These are phyloP conservation scores for Penaeus chinensis DNA, from an alignment of 1,140 invertebrate genomes.

Conservation along the genomic window DNA sequence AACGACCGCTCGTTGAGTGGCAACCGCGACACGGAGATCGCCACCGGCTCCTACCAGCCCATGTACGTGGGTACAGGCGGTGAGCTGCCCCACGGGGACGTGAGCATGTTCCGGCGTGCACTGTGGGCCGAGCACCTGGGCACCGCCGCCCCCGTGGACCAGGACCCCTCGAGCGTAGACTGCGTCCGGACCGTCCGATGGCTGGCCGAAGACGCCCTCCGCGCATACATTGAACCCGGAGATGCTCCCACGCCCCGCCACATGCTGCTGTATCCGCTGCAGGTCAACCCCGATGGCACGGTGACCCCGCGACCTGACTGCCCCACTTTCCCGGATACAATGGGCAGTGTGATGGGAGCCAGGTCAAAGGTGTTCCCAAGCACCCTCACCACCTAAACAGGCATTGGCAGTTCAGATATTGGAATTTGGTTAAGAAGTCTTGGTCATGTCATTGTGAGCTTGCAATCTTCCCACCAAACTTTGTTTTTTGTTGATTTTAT, in stretches of 20 bases:
- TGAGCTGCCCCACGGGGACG: constrained; percentile 49
- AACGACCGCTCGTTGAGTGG: constrained; percentile 74
- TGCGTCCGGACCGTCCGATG: constrained; percentile 54
- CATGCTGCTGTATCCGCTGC: constrained; percentile 62
- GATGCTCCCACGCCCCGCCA: constrained; percentile 50
- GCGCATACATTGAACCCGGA: constrained; percentile 51
- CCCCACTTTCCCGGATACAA: constrained; percentile 61
- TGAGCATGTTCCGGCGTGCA: constrained; percentile 61
- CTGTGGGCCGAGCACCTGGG: constrained; percentile 63
- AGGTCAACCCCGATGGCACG: constrained; percentile 51
- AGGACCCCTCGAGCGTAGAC: constrained; percentile 51
- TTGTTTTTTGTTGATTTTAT: too few relatives aligned
- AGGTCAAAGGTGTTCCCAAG: constrained; percentile 62
- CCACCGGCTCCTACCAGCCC: constrained; percentile 65
- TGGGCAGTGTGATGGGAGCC: constrained; percentile 61
- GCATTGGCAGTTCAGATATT: too few relatives aligned
- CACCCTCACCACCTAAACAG: constrained; percentile 60
- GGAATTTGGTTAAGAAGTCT: too few relatives aligned
- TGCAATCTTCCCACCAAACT: too few relatives aligned
- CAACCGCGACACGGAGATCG: constrained; percentile 74
- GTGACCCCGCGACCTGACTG: constrained; percentile 56
- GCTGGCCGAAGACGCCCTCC: constrained; percentile 46
- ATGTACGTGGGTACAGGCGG: constrained; percentile 28
- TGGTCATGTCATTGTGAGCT: too few relatives aligned
- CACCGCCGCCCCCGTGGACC: constrained; percentile 36